These are phyloP conservation scores for Phyllotreta striolata DNA, from an alignment of 2,888 invertebrate species.

Conservation along the genomic window DNA sequence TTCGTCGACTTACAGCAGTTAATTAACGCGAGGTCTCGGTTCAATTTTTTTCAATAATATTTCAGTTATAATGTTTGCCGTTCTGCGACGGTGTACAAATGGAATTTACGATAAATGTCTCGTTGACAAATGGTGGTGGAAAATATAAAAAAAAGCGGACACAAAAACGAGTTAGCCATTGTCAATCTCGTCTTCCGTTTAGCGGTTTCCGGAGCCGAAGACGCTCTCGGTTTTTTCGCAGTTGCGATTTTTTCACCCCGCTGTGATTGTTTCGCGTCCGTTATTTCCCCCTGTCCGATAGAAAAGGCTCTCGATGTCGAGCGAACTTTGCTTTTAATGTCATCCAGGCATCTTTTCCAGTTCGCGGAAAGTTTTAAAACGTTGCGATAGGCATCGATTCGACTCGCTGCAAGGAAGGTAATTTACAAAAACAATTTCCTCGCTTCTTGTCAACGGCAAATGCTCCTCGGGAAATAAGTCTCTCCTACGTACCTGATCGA, in stretches of 20 bases:
- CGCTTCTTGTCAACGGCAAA: too few species aligned
- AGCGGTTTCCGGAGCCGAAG: slow-evolving; percentile 47
- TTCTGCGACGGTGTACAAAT: too few species aligned
- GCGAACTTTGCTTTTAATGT: slow-evolving; percentile 54
- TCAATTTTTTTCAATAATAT: too few species aligned
- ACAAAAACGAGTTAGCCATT: slow-evolving; percentile 37
- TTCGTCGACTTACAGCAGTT: background rate
- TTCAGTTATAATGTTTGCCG: too few species aligned
- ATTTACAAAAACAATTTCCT: too few species aligned
- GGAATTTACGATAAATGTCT: too few species aligned
- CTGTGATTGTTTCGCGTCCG: slow-evolving; percentile 34
- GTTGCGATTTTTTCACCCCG: slow-evolving; percentile 4
- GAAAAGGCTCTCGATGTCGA: slow-evolving; percentile 49
- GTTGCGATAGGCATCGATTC: too few species aligned
- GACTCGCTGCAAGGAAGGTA: too few species aligned
- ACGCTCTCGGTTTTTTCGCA: slow-evolving; percentile 43
- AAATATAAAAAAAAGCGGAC: slow-evolving; percentile 13
- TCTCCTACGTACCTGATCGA: too few species aligned
- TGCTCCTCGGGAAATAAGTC: too few species aligned
- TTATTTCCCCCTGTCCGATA: slow-evolving; percentile 34
- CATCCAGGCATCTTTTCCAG: slow-evolving; percentile 43
- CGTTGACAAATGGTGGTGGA: slow-evolving; percentile 41
- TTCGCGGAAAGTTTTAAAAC: slow-evolving; percentile 31
- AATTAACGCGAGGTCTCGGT: too few species aligned
- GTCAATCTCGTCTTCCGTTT: slow-evolving; percentile 48